phyloP scores from a whole-genome alignment of 2,113 vertebrate genomes.

The Dasyornis broadbenti region DNA sequence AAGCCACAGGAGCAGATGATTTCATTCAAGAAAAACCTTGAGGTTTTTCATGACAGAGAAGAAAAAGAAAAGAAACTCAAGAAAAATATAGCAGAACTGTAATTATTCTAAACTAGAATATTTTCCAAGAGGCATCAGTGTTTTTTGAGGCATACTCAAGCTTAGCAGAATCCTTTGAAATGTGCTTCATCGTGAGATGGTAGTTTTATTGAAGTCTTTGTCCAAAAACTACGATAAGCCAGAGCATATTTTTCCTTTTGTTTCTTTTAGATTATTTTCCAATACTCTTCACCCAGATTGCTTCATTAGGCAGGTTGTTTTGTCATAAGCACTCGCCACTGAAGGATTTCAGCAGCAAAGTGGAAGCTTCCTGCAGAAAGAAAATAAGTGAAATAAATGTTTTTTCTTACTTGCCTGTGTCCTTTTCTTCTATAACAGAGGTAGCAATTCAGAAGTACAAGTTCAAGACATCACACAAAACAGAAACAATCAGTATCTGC shows the following conservation, averaged over 20 bases:
- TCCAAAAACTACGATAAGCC: background rate
- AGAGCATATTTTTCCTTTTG: background rate
- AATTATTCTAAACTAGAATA: slow-evolving; percentile 31
- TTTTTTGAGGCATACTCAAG: background rate
- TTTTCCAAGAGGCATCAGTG: background rate
- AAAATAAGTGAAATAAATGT: background rate
- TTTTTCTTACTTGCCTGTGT: background rate
- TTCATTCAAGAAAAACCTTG: background rate
- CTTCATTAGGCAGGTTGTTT: background rate
- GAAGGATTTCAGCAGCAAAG: background rate
- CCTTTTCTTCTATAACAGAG: background rate
- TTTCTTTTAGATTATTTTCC: background rate
- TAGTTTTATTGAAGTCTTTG: slow-evolving; percentile 7
- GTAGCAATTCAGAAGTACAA: background rate
- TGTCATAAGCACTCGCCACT: background rate
- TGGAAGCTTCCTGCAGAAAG: background rate
- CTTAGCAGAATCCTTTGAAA: slow-evolving; percentile 39
- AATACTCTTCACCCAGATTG: background rate
- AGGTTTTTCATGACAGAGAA: background rate
- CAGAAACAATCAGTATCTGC: background rate
- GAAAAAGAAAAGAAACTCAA: background rate
- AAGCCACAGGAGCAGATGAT: background rate
- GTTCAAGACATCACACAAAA: background rate
- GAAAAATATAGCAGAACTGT: background rate
- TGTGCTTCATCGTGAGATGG: background rate